Conservation (phyloP, 2,888 invertebrate species). For the Cartodere bifasciata region DNA sequence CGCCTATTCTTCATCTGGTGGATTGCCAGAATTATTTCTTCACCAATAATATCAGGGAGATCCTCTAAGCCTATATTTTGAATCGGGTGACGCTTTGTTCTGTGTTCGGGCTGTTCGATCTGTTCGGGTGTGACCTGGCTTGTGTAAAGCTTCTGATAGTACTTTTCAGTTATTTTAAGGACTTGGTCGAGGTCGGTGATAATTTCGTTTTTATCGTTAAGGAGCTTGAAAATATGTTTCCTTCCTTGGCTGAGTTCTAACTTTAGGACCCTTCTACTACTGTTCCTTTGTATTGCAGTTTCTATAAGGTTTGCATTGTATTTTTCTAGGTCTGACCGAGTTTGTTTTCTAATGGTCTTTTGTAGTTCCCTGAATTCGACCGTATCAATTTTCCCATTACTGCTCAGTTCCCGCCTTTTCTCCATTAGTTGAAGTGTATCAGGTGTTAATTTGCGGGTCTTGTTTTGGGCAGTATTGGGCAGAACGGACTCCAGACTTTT, state of each 20-base stretch:
- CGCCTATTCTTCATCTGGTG: constrained; percentile 3
- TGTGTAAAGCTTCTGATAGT: constrained; percentile 4
- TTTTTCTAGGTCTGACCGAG: not conserved
- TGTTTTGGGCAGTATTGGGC: no score
- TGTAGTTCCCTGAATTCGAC: constrained; percentile 5
- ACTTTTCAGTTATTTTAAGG: constrained; percentile 4
- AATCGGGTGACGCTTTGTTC: not conserved
- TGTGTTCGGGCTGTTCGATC: not conserved
- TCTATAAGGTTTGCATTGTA: constrained; percentile 1
- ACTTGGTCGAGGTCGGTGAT: no score
- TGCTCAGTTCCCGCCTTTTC: no score
- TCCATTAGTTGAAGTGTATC: no score
- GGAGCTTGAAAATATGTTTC: constrained; percentile 2
- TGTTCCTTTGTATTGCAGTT: constrained; percentile 1
- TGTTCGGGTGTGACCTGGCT: not conserved
- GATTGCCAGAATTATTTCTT: constrained; percentile 3
- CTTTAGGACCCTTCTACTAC: constrained; percentile 3
- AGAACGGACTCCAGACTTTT: no score
- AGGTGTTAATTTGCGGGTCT: no score
- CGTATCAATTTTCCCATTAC: no score
- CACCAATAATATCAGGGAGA: constrained; percentile 2
- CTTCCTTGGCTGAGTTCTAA: not conserved
- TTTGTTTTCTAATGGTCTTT: constrained; percentile 4
- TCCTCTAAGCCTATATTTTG: constrained; percentile 4
- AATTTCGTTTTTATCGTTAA: constrained; percentile 1